Conservation (phyloP, 1,140 invertebrate genomes). For the Spodoptera frugiperda region DNA sequence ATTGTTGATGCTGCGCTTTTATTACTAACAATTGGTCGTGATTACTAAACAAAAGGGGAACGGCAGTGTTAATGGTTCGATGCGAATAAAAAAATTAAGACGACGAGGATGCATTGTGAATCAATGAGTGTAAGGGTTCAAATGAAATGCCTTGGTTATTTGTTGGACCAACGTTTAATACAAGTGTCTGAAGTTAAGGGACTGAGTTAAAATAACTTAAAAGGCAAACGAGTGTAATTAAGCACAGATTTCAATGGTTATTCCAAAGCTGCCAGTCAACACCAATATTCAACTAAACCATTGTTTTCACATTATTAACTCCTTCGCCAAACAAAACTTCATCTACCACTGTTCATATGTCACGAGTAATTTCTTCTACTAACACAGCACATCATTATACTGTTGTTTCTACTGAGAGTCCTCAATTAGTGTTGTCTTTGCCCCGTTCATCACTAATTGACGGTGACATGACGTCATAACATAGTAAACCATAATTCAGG, state of each 20-base stretch:
- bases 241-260: too few relatives aligned
- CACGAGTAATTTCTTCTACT: constrained; percentile 23
- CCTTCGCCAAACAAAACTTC: constrained; percentile 12
- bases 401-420: constrained; percentile 30
- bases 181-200: too few relatives aligned
- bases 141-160: background rate
- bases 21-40: constrained; percentile 76
- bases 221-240: too few relatives aligned
- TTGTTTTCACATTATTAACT: background rate
- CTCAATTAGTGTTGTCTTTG: constrained; percentile 22
- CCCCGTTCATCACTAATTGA: constrained; percentile 19
- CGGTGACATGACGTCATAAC: constrained; percentile 19
- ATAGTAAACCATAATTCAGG: constrained; percentile 18
- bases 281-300: too few relatives aligned
- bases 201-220: too few relatives aligned
- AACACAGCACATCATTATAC: constrained; percentile 1
- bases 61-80: constrained; percentile 40
- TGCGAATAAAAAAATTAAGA: constrained; percentile 24
- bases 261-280: too few relatives aligned
- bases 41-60: constrained; percentile 60
- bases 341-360: constrained; percentile 1
- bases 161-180: background rate
- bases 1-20: constrained; percentile 67
- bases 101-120: constrained; percentile 12
- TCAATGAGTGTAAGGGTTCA: constrained; percentile 9